Evolutionary conservation across 2,888 invertebrate species (phyloP).

Genomic region (Gryllus longicercus): DNA sequence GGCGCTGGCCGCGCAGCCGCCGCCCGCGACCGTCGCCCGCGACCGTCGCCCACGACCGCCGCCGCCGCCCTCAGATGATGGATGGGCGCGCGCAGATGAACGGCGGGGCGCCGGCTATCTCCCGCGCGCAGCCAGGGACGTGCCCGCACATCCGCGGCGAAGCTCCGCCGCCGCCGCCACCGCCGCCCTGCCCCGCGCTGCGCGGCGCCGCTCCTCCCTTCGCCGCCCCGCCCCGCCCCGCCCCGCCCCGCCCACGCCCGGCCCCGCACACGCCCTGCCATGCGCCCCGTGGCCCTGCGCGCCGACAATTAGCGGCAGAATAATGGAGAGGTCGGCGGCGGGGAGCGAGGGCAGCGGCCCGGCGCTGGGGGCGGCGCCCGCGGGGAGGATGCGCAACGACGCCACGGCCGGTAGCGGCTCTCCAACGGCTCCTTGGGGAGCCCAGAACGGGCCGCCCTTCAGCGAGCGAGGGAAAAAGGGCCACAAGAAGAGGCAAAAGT

Average conservation of each 20-base stretch:
- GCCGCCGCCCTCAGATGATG: not conserved
- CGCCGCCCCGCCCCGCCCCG: slow-evolving; percentile 23
- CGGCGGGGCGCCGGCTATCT: slow-evolving; percentile 24
- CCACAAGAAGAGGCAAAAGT: no score
- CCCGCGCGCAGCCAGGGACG: slow-evolving; percentile 25
- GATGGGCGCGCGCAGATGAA: slow-evolving; percentile 1
- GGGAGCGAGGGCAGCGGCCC: not conserved
- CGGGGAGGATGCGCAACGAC: no score
- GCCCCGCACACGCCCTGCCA: not conserved
- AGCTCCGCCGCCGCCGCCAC: slow-evolving; percentile 25
- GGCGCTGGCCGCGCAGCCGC: slow-evolving; percentile 17
- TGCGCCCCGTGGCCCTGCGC: not conserved
- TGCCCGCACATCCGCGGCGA: slow-evolving; percentile 28
- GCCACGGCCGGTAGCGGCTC: no score
- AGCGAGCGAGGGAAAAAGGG: no score
- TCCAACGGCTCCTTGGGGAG: no score
- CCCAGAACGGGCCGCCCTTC: no score
- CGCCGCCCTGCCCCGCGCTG: not conserved
- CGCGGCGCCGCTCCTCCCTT: slow-evolving; percentile 11
- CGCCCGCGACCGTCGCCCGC: not conserved
- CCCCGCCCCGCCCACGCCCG: slow-evolving; percentile 11
- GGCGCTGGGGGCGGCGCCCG: no score
- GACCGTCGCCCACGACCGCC: not conserved
- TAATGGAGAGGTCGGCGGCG: not conserved
- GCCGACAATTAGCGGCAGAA: not conserved